Percentiles rank a stretch among this genome's conserved stretches.
Evolutionary conservation across 2,113 vertebrate species (phyloP).

Genomic region (Paraplagusia blochii): DNA sequence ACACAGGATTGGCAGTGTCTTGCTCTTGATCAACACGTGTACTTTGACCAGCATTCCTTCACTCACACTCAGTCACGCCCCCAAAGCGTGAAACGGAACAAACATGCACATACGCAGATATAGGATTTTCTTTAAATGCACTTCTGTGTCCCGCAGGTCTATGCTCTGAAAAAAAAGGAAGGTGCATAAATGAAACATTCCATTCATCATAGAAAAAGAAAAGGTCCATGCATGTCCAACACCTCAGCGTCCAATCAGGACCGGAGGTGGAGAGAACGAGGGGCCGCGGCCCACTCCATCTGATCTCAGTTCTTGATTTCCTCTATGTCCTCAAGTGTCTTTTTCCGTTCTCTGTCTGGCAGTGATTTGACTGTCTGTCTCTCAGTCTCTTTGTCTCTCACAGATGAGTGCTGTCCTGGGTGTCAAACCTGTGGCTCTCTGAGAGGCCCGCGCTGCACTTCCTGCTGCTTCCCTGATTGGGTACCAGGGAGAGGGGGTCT

Average conservation of each 20-base stretch:
- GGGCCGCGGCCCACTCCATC: constrained; percentile 2
- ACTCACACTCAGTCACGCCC: constrained; percentile 14
- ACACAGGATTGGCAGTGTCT: constrained; percentile 63
- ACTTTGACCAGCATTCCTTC: constrained; percentile 3
- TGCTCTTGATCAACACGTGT: constrained; percentile 39
- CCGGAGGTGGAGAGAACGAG: constrained; percentile 13
- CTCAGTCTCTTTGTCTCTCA: constrained; percentile 48
- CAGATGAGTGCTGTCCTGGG: constrained; percentile 80
- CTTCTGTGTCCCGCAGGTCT: constrained; percentile 72
- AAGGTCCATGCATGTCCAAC: constrained; percentile 63
- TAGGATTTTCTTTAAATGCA: constrained; percentile 71
- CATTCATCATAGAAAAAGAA: constrained; percentile 55
- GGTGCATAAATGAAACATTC: constrained; percentile 67
- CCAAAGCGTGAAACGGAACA: constrained; percentile 47
- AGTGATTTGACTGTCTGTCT: constrained; percentile 24
- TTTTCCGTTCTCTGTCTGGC: constrained; percentile 19
- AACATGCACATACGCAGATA: constrained; percentile 71
- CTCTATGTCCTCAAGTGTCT: constrained; percentile 6
- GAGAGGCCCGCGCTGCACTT: constrained; percentile 68
- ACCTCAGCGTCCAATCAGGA: constrained; percentile 24
- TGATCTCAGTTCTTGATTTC: constrained; percentile 15
- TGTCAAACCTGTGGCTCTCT: constrained; percentile 74
- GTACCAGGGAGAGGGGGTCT: constrained; percentile 78
- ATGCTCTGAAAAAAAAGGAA: constrained; percentile 56
- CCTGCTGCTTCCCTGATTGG: constrained; percentile 70